These are phyloP conservation scores for Nesogale talazaci DNA, from an alignment of 2,113 vertebrate species.

Conservation along the genomic window DNA sequence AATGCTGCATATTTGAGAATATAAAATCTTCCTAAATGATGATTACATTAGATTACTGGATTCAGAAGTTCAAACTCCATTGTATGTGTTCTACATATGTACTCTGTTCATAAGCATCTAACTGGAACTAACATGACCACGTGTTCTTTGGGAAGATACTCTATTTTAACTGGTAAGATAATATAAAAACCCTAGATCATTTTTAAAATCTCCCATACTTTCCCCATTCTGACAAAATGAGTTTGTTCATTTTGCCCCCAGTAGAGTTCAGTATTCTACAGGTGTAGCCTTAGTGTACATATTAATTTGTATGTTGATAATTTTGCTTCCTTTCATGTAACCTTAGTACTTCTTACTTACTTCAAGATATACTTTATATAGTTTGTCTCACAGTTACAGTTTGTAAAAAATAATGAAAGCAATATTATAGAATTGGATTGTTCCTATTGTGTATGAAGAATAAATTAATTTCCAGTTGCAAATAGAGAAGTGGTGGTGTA, in stretches of 20 bases:
- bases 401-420: conserved; percentile 62
- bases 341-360: conserved; percentile 39
- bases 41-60: not conserved
- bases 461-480: conserved; percentile 62
- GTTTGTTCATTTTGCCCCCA: conserved; percentile 62
- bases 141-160: conserved; percentile 41
- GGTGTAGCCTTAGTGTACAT: conserved; percentile 61
- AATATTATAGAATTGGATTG: conserved; percentile 57
- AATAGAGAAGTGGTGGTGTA: conserved; percentile 57
- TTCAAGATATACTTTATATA: conserved; percentile 61
- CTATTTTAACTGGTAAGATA: conserved; percentile 55
- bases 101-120: not conserved
- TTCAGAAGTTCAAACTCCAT: not conserved
- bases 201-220: conserved; percentile 12
- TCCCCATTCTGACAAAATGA: conserved; percentile 23
- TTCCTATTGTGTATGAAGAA: conserved; percentile 71
- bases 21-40: not conserved
- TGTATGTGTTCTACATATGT: not conserved
- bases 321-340: conserved; percentile 67
- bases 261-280: conserved; percentile 64
- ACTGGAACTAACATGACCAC: not conserved
- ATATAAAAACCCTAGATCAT: conserved; percentile 42
- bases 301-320: conserved; percentile 65
- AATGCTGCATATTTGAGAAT: not conserved
- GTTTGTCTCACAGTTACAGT: conserved; percentile 60